Evolutionary conservation across 2,797 vertebrate genomes (phyloP).

Genomic region (Phoebastria nigripes): DNA sequence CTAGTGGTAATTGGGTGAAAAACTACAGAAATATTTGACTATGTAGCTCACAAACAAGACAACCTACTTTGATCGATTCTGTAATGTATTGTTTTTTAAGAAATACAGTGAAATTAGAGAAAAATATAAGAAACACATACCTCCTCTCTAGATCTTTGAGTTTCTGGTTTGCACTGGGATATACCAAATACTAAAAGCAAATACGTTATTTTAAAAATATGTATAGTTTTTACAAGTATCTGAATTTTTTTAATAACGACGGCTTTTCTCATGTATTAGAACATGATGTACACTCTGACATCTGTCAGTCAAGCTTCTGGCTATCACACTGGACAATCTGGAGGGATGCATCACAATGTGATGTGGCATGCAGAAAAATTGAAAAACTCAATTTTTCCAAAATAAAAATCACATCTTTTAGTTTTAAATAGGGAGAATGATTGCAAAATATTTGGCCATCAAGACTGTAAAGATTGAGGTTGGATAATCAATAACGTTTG

Average conservation of each 20-base stretch:
- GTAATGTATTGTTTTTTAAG: neutral
- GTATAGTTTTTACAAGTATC: neutral
- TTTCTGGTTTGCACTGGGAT: neutral
- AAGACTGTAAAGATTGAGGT: conserved; percentile 38
- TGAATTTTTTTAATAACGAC: neutral
- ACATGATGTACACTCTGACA: conserved; percentile 5
- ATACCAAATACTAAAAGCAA: neutral
- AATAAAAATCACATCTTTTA: conserved; percentile 21
- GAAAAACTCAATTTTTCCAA: neutral
- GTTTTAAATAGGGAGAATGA: conserved; percentile 49
- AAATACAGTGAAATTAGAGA: neutral
- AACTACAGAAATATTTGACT: neutral
- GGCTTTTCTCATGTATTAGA: neutral
- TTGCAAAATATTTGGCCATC: conserved; percentile 58
- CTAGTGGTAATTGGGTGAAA: neutral
- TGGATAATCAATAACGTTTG: conserved; percentile 59
- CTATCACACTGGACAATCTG: conserved; percentile 6
- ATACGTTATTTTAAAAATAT: neutral
- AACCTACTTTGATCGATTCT: neutral
- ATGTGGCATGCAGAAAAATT: conserved; percentile 44
- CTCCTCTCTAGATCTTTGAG: neutral
- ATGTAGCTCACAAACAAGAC: neutral
- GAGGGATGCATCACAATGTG: neutral
- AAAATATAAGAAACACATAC: neutral
- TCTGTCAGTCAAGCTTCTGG: conserved; percentile 40